These are phyloP conservation scores for Plestiodon gilberti DNA, from an alignment of 2,113 vertebrate genomes.

Conservation along the genomic window DNA sequence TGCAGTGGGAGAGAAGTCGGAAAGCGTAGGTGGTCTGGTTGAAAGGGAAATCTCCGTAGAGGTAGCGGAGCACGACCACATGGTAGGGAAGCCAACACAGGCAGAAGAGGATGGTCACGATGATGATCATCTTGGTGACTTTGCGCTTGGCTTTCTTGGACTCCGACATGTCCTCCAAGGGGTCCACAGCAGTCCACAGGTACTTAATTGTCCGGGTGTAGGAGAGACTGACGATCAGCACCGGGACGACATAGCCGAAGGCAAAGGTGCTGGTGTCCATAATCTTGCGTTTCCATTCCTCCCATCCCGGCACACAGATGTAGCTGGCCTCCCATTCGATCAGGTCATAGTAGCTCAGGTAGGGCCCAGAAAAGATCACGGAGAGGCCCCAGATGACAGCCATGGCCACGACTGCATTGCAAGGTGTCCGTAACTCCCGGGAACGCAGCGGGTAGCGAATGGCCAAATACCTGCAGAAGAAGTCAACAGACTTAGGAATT, in stretches of 20 bases:
- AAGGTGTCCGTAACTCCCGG: conserved; percentile 83
- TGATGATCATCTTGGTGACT: conserved; percentile 92
- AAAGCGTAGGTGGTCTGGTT: conserved; percentile 88
- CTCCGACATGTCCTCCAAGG: conserved; percentile 85
- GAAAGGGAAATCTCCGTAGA: conserved; percentile 89
- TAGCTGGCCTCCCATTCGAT: conserved; percentile 84
- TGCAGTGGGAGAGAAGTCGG: conserved; percentile 88
- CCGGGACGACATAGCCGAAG: conserved; percentile 85
- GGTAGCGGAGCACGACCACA: conserved; percentile 84
- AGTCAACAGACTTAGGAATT: background rate
- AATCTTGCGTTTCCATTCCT: conserved; percentile 82
- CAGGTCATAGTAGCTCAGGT: conserved; percentile 87
- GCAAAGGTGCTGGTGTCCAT: conserved; percentile 88
- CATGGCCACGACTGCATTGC: conserved; percentile 82
- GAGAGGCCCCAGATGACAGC: conserved; percentile 88
- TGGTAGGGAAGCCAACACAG: conserved; percentile 91
- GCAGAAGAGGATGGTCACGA: conserved; percentile 89
- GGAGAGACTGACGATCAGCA: conserved; percentile 85
- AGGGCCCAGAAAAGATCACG: conserved; percentile 84
- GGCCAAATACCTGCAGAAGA: conserved; percentile 81
- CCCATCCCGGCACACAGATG: conserved; percentile 88
- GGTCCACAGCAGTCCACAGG: conserved; percentile 89
- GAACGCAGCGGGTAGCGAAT: conserved; percentile 87
- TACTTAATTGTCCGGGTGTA: conserved; percentile 90
- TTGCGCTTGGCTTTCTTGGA: conserved; percentile 88